Evolutionary conservation across 2,113 vertebrate genomes (phyloP).

Genomic region (Lamprologus ornatipinnis): DNA sequence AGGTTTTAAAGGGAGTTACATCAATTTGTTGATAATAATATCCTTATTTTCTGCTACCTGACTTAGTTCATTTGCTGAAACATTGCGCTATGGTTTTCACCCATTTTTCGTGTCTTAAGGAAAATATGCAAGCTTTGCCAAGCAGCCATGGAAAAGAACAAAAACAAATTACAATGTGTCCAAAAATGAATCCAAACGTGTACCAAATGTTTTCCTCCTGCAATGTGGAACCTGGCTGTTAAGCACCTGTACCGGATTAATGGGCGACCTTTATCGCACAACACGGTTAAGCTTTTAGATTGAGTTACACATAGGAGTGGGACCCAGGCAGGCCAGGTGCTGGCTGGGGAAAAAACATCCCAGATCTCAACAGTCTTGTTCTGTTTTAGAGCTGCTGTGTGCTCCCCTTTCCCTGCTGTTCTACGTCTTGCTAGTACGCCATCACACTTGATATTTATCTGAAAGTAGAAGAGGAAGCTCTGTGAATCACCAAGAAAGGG

Average conservation of each 20-base stretch:
- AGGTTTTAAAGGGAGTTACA: slow-evolving; percentile 35
- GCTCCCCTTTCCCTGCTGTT: slow-evolving; percentile 21
- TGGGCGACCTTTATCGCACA: slow-evolving; percentile 76
- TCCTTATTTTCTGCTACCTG: not conserved
- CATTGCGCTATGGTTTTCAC: not conserved
- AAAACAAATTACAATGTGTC: not conserved
- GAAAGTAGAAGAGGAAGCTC: not conserved
- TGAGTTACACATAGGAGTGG: slow-evolving; percentile 80
- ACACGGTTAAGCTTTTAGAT: slow-evolving; percentile 85
- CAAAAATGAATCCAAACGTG: not conserved
- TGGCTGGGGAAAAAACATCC: slow-evolving; percentile 79
- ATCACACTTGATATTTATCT: slow-evolving; percentile 41
- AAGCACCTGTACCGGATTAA: slow-evolving; percentile 96
- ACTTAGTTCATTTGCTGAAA: not conserved
- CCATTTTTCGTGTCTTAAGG: not conserved
- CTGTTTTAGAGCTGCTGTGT: slow-evolving; percentile 52
- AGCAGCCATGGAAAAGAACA: not conserved
- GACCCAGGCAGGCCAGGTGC: slow-evolving; percentile 85
- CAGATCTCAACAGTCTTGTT: slow-evolving; percentile 65
- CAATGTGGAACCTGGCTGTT: slow-evolving; percentile 52
- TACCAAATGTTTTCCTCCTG: not conserved
- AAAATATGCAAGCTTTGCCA: not conserved
- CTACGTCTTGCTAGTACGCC: slow-evolving; percentile 8
- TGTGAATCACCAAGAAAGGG: not conserved
- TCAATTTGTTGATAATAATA: slow-evolving; percentile 3